Conservation (phyloP, 2,113 vertebrate genomes). For the Oreochromis niloticus region DNA sequence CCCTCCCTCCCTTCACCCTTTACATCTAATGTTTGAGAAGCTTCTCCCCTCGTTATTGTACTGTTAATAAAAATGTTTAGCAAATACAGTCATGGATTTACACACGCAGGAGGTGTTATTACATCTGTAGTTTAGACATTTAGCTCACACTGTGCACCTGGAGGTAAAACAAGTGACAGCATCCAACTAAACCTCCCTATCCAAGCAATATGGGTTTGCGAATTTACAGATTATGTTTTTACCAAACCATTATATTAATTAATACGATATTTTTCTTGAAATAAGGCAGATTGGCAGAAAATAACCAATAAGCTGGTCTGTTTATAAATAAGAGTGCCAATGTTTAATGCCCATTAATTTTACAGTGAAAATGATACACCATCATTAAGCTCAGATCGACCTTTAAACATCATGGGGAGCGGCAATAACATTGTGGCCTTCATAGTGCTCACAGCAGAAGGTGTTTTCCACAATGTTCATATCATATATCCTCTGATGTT, state of each 20-base stretch:
- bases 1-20: not conserved
- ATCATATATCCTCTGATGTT: constrained; percentile 17
- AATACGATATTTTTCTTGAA: not conserved
- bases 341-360: not conserved
- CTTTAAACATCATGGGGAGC: not conserved
- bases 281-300: not conserved
- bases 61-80: not conserved
- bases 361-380: not conserved
- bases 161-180: rapidly evolving
- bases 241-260: no score
- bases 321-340: not conserved
- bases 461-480: not conserved
- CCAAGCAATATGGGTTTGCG: not conserved
- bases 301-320: not conserved
- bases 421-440: not conserved
- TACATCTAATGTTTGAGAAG: not conserved
- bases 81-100: not conserved
- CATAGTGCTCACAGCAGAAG: not conserved
- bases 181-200: not conserved
- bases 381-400: not conserved
- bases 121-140: not conserved
- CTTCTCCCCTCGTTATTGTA: not conserved
- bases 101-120: not conserved
- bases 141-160: not conserved
- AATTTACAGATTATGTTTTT: not conserved